phyloP scores from a whole-genome alignment of 2,888 invertebrate species.

The Metacarcinus magister region DNA sequence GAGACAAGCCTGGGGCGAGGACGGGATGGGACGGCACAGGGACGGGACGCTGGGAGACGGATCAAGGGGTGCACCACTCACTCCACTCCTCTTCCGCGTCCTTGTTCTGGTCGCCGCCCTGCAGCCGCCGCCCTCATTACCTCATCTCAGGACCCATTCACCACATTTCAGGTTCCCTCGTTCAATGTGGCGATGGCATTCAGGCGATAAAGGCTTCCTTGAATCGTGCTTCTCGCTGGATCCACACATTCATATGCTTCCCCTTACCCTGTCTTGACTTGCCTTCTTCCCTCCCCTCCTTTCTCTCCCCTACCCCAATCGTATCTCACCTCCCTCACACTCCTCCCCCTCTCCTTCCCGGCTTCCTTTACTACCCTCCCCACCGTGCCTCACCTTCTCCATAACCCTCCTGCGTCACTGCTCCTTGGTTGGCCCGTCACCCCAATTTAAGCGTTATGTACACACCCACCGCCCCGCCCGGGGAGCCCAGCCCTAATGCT shows the following conservation, averaged over 20 bases:
- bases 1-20: neutral
- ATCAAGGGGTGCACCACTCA: neutral
- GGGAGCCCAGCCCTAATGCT: neutral
- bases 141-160: neutral
- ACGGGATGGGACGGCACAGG: neutral
- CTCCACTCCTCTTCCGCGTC: neutral
- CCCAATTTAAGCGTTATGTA: neutral
- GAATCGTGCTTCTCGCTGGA: neutral
- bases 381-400: neutral
- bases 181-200: neutral
- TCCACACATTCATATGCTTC: neutral
- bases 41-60: neutral
- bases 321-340: no score
- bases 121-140: constrained; percentile 6
- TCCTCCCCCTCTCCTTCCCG: neutral
- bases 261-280: neutral
- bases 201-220: constrained; percentile 1
- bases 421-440: neutral
- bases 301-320: neutral
- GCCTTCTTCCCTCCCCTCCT: neutral
- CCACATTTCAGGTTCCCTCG: neutral
- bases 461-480: neutral
- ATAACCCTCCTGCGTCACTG: neutral
- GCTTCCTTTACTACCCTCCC: neutral
- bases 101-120: neutral